Evolutionary conservation across 2,113 vertebrate species (phyloP).

Genomic region (Stigmatopora argus): DNA sequence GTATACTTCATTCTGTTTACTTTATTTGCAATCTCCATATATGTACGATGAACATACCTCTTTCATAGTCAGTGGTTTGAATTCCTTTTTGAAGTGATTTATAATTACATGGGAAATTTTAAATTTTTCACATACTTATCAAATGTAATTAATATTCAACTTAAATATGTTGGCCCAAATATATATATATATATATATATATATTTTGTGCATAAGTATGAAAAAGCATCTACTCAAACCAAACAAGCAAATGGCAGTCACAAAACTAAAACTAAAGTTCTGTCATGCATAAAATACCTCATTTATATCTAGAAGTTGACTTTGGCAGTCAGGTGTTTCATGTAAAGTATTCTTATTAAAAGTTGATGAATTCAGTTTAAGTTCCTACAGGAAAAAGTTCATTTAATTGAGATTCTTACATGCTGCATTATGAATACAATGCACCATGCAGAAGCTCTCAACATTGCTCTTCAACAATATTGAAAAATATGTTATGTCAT

Average conservation of each 20-base stretch:
- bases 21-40: no score
- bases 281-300: neutral
- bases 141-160: neutral
- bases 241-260: slow-evolving; percentile 17
- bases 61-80: no score
- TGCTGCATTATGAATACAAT: slow-evolving; percentile 25
- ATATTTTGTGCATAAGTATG: no score
- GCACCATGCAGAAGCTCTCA: slow-evolving; percentile 21
- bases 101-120: neutral
- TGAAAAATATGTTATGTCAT: slow-evolving; percentile 38
- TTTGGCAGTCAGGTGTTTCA: slow-evolving; percentile 28
- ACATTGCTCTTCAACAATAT: slow-evolving; percentile 32
- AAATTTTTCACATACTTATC: neutral
- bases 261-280: no score
- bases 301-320: slow-evolving; percentile 2
- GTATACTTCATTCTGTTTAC: no score
- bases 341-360: neutral
- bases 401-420: slow-evolving; percentile 21
- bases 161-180: neutral
- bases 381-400: neutral
- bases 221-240: slow-evolving; percentile 29
- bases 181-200: no score
- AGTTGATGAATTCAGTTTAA: neutral
- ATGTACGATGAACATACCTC: no score
- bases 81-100: neutral